Base-by-base conservation (phyloP, 2,888 invertebrate species). In the Aphelenchoides bicaudatus region DNA sequence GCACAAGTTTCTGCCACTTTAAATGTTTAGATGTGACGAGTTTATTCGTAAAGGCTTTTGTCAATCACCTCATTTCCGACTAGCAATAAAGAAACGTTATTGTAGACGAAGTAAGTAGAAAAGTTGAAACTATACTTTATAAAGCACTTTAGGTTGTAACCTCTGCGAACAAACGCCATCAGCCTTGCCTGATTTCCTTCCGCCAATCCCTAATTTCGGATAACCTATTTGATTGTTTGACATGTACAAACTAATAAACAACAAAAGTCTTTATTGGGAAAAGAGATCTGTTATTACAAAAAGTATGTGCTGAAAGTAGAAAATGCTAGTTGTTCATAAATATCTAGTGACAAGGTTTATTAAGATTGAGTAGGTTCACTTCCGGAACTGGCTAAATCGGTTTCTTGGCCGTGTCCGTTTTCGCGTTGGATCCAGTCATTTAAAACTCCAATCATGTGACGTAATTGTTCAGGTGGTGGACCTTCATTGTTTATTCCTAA, bases 401-500 rank as follows among this genome's bases (percentile, higher is more conserved):
- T 31, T 13, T 46, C 52, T 39, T 39, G 39, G 19, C 30, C 30
- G 31, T 54, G 6, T 30, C 31, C 23, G 21, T 38, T 23, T 59
- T 57, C 30, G 27, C 60, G 49, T 13, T 49, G 16, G 27, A 60
- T 34, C 60, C 60, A 60, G 31, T 60, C 60, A 39, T 60, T 60
- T 58, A 60, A 52, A 16, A 52, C 60, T 27, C 39, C 39, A 21
- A 59, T 30, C 46, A 60, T 60, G 21, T 59, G 46, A n/a, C 43
- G 29, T 28, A 60, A 47, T 13, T 60, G 53, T 23, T 61, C 59
- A 10, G 51, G 28, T 23, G 56, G 29, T 31, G 58, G 47, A 28
- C 25, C 29, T 21, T 37, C 30, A n/a, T 28, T n/a, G 5, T 39
- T 28, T 10, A 28, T 29, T 13, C 23, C 58, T 8, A 51, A 25